Evolutionary conservation across 2,797 vertebrate genomes (phyloP).

Genomic region (Mormyrus proboscirostris): DNA sequence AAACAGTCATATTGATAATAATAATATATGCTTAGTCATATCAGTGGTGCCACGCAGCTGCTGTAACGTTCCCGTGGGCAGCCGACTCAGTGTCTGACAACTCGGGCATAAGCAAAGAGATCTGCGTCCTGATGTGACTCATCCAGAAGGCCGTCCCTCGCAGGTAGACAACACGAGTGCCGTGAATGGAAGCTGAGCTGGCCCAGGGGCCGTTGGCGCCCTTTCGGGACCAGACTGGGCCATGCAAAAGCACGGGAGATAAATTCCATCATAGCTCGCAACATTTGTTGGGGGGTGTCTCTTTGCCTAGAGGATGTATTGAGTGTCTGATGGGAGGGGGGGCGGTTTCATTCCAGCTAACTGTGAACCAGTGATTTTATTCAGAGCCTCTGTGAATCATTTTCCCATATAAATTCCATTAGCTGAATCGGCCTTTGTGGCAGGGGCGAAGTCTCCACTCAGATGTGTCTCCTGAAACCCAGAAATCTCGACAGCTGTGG

Average conservation of each 20-base stretch:
- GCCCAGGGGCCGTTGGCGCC: neutral
- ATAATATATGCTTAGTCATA: constrained; percentile 6
- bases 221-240: neutral
- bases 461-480: neutral
- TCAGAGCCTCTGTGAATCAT: neutral
- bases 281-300: neutral
- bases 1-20: constrained; percentile 6
- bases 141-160: neutral
- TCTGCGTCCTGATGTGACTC: neutral
- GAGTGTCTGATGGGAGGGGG: neutral
- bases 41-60: neutral
- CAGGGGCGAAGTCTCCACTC: neutral
- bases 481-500: neutral
- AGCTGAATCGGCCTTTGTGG: neutral
- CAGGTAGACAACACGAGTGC: neutral
- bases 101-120: neutral
- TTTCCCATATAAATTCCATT: neutral
- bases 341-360: neutral
- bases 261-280: neutral
- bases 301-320: neutral
- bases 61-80: neutral
- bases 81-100: constrained; percentile 27
- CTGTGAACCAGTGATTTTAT: neutral
- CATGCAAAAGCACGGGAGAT: neutral
- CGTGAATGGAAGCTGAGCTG: neutral